A percentile compares a stretch with the other conserved stretches of the same genome.
Evolutionary conservation across 37 sponge, comb jelly and placozoan species (phyloP).

Genomic region (Amphimedon queenslandica): DNA sequence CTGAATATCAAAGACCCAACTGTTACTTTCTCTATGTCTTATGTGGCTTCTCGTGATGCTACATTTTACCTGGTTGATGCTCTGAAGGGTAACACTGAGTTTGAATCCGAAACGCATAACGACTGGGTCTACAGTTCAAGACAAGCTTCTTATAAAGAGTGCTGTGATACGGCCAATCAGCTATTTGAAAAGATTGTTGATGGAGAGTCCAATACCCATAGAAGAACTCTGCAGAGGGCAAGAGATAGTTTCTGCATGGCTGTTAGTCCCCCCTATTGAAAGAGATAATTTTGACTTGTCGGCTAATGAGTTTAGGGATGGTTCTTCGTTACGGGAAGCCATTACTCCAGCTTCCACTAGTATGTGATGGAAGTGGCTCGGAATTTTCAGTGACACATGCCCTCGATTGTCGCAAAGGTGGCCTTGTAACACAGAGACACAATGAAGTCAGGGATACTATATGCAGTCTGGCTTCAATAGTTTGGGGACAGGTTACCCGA

Average conservation of each 20-base stretch:
- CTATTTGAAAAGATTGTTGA: not conserved
- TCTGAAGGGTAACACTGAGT: not conserved
- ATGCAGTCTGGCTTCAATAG: constrained; percentile 38
- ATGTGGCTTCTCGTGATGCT: not conserved
- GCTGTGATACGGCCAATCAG: not conserved
- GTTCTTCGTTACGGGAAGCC: constrained; percentile 19
- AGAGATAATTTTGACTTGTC: constrained; percentile 27
- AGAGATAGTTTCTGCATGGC: constrained; percentile 19
- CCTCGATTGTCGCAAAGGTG: constrained; percentile 29
- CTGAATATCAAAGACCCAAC: constrained; percentile 8
- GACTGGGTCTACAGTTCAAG: not conserved
- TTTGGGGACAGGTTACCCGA: constrained; percentile 14
- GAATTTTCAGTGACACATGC: constrained; percentile 33
- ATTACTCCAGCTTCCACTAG: constrained; percentile 10
- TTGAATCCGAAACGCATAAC: constrained; percentile 1
- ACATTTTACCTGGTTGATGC: constrained; percentile 1
- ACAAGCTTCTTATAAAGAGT: not conserved
- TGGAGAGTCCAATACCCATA: not conserved
- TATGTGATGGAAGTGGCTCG: constrained; percentile 44
- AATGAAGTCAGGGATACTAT: constrained; percentile 48
- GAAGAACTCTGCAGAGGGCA: constrained; percentile 21
- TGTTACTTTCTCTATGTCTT: not conserved
- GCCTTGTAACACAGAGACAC: constrained; percentile 30
- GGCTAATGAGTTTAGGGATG: constrained; percentile 36
- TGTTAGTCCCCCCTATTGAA: constrained; percentile 24